These are phyloP conservation scores for Antheraea mylitta DNA, from an alignment of 1,140 invertebrate genomes.

Conservation along the genomic window DNA sequence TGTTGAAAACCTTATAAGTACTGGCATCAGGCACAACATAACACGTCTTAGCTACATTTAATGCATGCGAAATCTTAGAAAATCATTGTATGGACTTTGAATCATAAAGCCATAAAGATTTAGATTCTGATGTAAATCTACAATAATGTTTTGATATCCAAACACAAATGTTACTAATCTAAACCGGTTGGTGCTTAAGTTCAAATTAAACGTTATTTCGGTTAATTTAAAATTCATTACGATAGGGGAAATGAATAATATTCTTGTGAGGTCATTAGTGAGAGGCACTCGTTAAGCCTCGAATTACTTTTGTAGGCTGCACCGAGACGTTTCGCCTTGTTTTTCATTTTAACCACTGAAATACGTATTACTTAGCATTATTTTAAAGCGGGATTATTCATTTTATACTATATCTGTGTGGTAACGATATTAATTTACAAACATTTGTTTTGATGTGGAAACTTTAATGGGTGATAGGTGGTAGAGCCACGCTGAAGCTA, in stretches of 20 bases:
- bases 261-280: constrained; percentile 12
- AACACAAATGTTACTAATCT: not conserved
- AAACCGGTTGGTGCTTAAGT: constrained; percentile 1
- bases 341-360: not conserved
- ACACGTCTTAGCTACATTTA: no score
- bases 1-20: no score
- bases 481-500: no score
- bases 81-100: no score
- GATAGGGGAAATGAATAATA: constrained; percentile 19
- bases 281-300: constrained; percentile 11
- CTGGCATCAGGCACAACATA: no score
- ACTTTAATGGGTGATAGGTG: no score
- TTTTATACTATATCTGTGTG: no score
- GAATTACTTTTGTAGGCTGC: not conserved
- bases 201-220: constrained; percentile 21
- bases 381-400: no score
- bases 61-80: no score
- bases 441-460: no score
- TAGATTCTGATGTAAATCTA: not conserved
- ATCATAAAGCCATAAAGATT: no score
- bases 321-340: not conserved
- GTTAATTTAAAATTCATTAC: constrained; percentile 24
- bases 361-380: not conserved
- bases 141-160: not conserved
- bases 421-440: no score